These are phyloP conservation scores for Oasisia sp. DNA, from an alignment of 2,888 invertebrate genomes.

Conservation along the genomic window DNA sequence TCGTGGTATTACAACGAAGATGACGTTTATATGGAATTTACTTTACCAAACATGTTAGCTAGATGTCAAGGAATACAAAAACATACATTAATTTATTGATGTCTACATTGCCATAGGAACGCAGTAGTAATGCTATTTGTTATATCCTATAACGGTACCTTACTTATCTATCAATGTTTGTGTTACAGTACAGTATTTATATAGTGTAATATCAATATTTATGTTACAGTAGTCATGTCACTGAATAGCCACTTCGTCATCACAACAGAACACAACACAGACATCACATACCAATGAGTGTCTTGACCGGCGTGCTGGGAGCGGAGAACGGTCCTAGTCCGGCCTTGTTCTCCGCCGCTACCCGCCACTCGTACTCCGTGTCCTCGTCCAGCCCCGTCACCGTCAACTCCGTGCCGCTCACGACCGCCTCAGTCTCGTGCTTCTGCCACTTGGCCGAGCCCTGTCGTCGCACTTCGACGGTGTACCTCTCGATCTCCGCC, in stretches of 20 bases:
- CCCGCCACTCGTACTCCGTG: constrained; percentile 81
- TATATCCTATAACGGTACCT: neutral
- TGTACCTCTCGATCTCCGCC: constrained; percentile 58
- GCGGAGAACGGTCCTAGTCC: constrained; percentile 80
- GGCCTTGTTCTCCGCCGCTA: constrained; percentile 86
- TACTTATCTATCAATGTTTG: neutral
- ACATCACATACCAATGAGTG: neutral
- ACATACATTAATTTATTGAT: no score
- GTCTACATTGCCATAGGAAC: no score
- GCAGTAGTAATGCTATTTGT: neutral
- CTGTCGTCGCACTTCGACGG: constrained; percentile 55
- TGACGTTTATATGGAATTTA: no score
- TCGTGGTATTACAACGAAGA: no score
- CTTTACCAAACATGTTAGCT: no score
- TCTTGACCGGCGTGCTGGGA: constrained; percentile 44
- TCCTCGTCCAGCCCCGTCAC: constrained; percentile 39
- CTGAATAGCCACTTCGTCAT: neutral
- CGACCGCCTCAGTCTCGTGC: constrained; percentile 19
- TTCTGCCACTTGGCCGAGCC: constrained; percentile 34
- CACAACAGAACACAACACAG: neutral
- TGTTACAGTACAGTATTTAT: neutral
- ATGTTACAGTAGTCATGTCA: neutral
- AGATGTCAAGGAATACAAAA: no score
- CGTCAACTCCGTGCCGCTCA: constrained; percentile 30
- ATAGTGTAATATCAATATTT: neutral